These are phyloP conservation scores for Drosophila erecta DNA, from an alignment of 1,140 invertebrate species.

Conservation along the genomic window DNA sequence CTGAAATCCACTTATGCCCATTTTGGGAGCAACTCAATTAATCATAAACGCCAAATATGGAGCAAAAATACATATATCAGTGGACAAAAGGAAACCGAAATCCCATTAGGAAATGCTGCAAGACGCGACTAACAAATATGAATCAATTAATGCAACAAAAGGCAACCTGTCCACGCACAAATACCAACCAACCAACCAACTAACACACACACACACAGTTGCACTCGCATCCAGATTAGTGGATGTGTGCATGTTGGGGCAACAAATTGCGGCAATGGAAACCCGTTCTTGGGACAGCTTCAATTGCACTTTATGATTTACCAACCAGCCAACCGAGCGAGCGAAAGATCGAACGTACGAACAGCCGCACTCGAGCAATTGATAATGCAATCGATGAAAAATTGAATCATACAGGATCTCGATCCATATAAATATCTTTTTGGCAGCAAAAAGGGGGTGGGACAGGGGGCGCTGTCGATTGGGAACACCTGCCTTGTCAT, in stretches of 20 bases:
- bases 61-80: constrained; percentile 30
- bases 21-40: constrained; percentile 66
- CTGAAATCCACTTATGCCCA: constrained; percentile 33
- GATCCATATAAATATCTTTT: constrained; percentile 49
- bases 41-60: constrained; percentile 69
- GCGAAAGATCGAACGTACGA: too few species aligned
- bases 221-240: constrained; percentile 4
- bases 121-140: constrained; percentile 70
- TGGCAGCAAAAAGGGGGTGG: neutral
- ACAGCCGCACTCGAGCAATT: constrained; percentile 53
- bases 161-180: constrained; percentile 55
- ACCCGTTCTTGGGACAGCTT: constrained; percentile 75
- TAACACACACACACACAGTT: constrained; percentile 1
- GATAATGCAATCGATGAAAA: constrained; percentile 77
- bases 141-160: constrained; percentile 81
- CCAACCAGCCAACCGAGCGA: constrained; percentile 19
- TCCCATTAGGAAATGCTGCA: constrained; percentile 49
- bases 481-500: constrained; percentile 59
- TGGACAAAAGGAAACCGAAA: constrained; percentile 54
- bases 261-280: constrained; percentile 66
- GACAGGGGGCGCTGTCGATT: neutral
- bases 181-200: constrained; percentile 7
- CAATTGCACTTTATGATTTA: constrained; percentile 75
- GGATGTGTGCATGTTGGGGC: constrained; percentile 31
- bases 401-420: constrained; percentile 49